Conservation (phyloP, 1,140 invertebrate species). For the Apis cerana region DNA sequence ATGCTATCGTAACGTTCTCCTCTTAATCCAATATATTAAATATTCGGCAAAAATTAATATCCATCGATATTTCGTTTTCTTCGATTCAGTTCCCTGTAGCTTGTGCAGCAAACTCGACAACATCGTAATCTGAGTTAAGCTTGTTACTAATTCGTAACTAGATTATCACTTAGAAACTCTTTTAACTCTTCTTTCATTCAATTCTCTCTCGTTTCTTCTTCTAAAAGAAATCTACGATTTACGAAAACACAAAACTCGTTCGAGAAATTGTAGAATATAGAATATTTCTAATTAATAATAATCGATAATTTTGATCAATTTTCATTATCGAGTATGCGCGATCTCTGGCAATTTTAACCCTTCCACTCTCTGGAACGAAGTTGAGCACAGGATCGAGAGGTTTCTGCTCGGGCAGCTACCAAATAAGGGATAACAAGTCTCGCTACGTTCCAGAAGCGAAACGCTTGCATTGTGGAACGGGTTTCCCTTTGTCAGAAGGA, state of each 20-base stretch:
- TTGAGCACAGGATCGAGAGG: slow-evolving; percentile 15
- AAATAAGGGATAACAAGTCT: slow-evolving; percentile 40
- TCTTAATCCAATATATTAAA: too few relatives aligned
- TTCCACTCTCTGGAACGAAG: neutral
- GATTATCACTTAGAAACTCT: neutral
- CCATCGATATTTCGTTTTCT: too few relatives aligned
- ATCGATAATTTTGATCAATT: too few relatives aligned
- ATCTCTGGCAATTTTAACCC: neutral
- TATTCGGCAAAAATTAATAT: too few relatives aligned
- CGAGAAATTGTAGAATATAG: too few relatives aligned
- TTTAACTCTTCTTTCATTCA: neutral
- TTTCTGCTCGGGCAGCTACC: slow-evolving; percentile 33
- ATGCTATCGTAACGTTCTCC: too few relatives aligned
- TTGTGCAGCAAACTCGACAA: too few relatives aligned
- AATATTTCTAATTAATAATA: too few relatives aligned
- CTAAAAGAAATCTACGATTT: too few relatives aligned
- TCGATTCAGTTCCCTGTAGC: too few relatives aligned
- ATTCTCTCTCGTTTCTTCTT: neutral
- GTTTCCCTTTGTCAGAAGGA: slow-evolving; percentile 27
- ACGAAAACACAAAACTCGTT: too few relatives aligned
- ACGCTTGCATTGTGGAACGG: neutral
- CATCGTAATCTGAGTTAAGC: neutral
- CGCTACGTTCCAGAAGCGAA: neutral
- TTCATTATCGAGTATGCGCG: neutral
- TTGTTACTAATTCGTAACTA: neutral